Conservation (phyloP, 2,888 invertebrate genomes). For the Agriotes lineatus region DNA sequence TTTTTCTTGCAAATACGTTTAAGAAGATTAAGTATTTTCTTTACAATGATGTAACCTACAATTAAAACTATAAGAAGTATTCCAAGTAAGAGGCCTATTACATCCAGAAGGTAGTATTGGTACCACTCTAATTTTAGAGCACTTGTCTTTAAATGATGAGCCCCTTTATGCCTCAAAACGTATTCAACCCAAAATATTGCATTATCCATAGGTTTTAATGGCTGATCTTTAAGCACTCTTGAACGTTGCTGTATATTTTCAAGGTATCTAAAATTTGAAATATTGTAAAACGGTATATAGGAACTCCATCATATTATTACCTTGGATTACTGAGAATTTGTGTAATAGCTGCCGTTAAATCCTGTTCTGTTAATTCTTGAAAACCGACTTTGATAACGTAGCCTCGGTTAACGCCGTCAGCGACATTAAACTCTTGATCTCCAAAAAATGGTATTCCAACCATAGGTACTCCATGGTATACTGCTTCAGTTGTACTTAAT, state of each 20-base stretch:
- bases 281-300: no score
- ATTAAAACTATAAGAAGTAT: conserved; percentile 17
- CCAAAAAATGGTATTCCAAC: conserved; percentile 69
- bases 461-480: conserved; percentile 67
- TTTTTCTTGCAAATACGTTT: neutral
- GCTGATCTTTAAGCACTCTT: conserved; percentile 52
- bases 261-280: no score
- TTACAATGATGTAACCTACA: neutral
- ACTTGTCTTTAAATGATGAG: conserved; percentile 51
- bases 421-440: conserved; percentile 68
- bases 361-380: conserved; percentile 63
- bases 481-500: conserved; percentile 70
- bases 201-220: conserved; percentile 52
- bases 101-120: conserved; percentile 54
- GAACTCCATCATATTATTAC: conserved; percentile 47
- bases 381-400: conserved; percentile 63
- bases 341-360: conserved; percentile 61
- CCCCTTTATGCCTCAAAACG: conserved; percentile 52
- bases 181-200: conserved; percentile 58
- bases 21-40: neutral
- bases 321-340: conserved; percentile 60
- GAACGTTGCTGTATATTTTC: conserved; percentile 44
- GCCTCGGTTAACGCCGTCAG: conserved; percentile 64
- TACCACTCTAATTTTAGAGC: conserved; percentile 51
- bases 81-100: conserved; percentile 40